Evolutionary conservation across 1,140 invertebrate species (phyloP).

Genomic region (Cotesia typhae): DNA sequence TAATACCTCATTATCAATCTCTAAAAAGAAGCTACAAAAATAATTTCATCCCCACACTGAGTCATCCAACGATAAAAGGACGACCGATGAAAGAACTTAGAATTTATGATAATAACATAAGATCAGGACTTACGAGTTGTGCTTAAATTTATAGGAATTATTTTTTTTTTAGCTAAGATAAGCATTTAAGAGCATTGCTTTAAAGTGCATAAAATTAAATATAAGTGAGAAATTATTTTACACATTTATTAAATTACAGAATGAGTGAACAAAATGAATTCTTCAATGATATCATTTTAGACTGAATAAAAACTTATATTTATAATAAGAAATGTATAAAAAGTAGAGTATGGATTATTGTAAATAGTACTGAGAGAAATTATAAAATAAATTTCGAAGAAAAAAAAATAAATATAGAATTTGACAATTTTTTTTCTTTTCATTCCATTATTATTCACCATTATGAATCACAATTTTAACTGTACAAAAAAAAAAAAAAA

Average conservation of each 20-base stretch:
- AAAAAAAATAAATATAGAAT: constrained; percentile 34
- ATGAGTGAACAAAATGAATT: constrained; percentile 2
- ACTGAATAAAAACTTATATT: constrained; percentile 13
- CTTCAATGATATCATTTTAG: background rate
- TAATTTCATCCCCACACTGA: constrained; percentile 46
- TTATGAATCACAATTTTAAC: constrained; percentile 57
- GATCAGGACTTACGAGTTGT: constrained; percentile 52
- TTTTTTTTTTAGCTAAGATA: background rate
- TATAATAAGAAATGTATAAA: constrained; percentile 11
- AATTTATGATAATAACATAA: constrained; percentile 48
- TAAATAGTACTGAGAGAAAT: background rate
- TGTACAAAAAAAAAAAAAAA: constrained; percentile 60
- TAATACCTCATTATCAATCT: constrained; percentile 56
- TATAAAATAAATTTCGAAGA: constrained; percentile 2
- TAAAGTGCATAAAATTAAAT: background rate
- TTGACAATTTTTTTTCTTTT: constrained; percentile 46
- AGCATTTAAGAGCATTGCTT: background rate
- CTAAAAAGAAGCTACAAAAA: constrained; percentile 55
- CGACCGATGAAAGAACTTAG: constrained; percentile 46
- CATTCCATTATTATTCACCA: constrained; percentile 48
- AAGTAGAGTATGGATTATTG: too few species aligned
- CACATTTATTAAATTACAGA: background rate
- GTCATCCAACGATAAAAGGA: constrained; percentile 41
- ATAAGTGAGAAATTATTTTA: background rate
- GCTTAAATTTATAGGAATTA: constrained; percentile 39